Conservation (phyloP, 2,113 vertebrate species). For the Peromyscus leucopus region DNA sequence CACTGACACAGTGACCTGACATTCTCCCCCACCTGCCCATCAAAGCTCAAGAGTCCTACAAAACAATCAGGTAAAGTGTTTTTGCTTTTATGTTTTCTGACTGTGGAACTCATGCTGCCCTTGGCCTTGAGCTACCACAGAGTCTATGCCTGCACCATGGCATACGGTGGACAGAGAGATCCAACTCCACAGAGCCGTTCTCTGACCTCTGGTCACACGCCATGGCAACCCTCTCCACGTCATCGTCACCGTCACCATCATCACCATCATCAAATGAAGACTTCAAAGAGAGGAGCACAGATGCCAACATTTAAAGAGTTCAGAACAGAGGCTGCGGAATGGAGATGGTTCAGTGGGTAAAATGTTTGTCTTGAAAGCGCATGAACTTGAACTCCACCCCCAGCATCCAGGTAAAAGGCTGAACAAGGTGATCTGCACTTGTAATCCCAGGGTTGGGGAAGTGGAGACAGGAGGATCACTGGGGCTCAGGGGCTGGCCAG, state of each 20-base stretch:
- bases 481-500: not conserved
- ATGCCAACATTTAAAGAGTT: not conserved
- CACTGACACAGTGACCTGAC: not conserved
- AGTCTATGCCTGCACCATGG: not conserved
- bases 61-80: not conserved
- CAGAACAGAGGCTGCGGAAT: not conserved
- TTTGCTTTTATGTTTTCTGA: not conserved
- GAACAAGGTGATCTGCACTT: not conserved
- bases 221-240: not conserved
- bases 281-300: conserved; percentile 20
- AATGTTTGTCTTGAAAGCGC: not conserved
- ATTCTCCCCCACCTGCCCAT: not conserved
- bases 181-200: not conserved
- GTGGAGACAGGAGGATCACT: not conserved
- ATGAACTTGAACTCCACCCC: not conserved
- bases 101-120: not conserved
- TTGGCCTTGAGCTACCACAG: not conserved
- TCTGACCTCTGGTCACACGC: not conserved
- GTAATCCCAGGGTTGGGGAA: not conserved
- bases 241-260: not conserved
- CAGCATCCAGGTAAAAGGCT: not conserved
- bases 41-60: not conserved
- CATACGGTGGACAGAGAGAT: not conserved
- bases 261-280: not conserved
- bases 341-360: not conserved